These are phyloP conservation scores for Cyrtorhinus lividipennis DNA, from an alignment of 1,140 invertebrate genomes.

Conservation along the genomic window DNA sequence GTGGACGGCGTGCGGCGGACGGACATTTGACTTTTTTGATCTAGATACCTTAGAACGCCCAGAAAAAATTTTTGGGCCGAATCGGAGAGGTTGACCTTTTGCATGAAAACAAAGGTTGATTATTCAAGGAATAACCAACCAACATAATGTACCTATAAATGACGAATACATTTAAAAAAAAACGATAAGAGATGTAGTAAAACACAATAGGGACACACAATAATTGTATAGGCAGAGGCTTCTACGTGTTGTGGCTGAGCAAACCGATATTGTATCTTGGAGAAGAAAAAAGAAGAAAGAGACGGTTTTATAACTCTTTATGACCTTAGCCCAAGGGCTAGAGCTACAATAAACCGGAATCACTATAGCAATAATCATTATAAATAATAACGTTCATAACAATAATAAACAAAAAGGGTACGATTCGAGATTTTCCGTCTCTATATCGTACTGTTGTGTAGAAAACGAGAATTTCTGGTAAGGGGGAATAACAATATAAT, in stretches of 20 bases:
- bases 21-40: no score
- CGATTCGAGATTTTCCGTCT: conserved; percentile 11
- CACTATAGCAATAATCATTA: conserved; percentile 10
- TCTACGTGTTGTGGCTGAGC: background rate
- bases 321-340: background rate
- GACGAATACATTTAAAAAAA: no score
- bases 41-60: no score
- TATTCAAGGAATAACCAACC: no score
- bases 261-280: background rate
- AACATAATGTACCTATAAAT: no score
- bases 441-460: background rate
- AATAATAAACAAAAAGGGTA: conserved; percentile 14
- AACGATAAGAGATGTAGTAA: no score
- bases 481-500: conserved; percentile 22
- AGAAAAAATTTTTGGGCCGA: no score
- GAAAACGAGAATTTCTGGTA: conserved; percentile 3
- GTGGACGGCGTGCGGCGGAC: no score
- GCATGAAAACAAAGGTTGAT: no score
- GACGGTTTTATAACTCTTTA: background rate
- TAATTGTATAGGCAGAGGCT: no score
- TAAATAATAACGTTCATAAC: conserved; percentile 17
- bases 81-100: no score
- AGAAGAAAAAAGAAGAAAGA: background rate
- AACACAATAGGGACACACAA: no score
- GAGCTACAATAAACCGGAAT: background rate